Base-by-base conservation (phyloP, 2,113 vertebrate species). In the Neolamprologus variostigma region DNA sequence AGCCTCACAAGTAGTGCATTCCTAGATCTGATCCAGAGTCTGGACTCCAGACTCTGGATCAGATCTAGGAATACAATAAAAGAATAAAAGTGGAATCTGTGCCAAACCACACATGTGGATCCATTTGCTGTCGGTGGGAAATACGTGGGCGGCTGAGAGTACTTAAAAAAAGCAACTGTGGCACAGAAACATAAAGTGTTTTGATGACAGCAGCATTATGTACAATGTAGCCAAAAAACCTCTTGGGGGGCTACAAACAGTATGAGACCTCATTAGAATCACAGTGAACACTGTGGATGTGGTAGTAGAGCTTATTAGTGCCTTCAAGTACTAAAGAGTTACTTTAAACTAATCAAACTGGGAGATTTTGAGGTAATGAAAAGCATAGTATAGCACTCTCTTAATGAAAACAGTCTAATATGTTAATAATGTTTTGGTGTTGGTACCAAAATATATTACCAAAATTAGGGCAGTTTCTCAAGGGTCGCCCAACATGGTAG, bases 71-170 rank as follows among this genome's bases (percentile, higher is more conserved):
- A 47, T 47, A 47, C 1, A 47, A 47, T 47, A 47, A 0, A 17
- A 47, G 45, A 47, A 2, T 68, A 21, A 68, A 68, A 40, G 35
- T 68, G 35, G 63, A 68, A 68, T 68, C 7, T 68, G 63, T 68
- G 35, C n/a, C 63, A 68, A 40, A 40, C 63, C 3, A 40, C 63
- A 68, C 63, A 68, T 40, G 35, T 68, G 63, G 63, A 68, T 68
- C 35, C 63, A 68, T 68, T 68, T 68, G 31, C 63, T 68, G n/a
- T 68, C 1, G 13, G n/a, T 68, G 35, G 63, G 63, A 68, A 68
- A 23, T 23, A 40, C 2, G 33, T 37, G 63, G 35, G 63, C 1
- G 12, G 35, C 35, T 68, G 7, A 21, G 35, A 23, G 11, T 21
- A 37, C 63, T 37, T 68, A 8, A 68, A 68, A 66, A 68, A 68